Base-by-base conservation (phyloP, 2,113 vertebrate genomes). In the Platysteira castanea region DNA sequence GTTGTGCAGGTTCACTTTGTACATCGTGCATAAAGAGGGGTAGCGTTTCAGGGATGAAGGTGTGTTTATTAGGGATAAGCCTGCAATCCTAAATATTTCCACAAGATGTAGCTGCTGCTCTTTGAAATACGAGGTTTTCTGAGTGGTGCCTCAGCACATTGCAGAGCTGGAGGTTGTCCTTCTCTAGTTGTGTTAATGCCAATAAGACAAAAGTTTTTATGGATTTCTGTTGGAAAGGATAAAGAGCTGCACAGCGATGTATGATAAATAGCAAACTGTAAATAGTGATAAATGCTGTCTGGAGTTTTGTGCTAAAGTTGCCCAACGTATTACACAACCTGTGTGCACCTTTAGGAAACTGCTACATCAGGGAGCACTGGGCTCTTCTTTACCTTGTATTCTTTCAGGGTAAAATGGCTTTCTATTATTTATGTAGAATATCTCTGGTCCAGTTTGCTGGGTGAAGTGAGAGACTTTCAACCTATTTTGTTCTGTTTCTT, bases 91-190 rank as follows among this genome's bases (percentile, higher is more conserved):
- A 10, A 31, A 31, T 19, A 13, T 53, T 64, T n/a, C 95, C 96
- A 94, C 87, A 22, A 91, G 95, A 31, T 92, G 95, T 63, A 53
- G 95, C 91, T 96, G 81, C 89, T 94, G 74, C 61, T 39, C 73
- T 93, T 87, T 41, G 27, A 41, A 54, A 81, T 22, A 8, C 1
- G 24, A 18, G 10, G 23, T 60, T 37, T 60, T 37, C 57, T 60
- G n/a, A 2, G 0, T 9, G 13, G 7, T 26, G 37, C 15, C 42
- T 83, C 49, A 35, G 56, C 20, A 2, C 2, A 0, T 31, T 4
- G 8, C 7, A 3, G 52, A 15, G 39, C 12, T 35, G 18, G 37
- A 39, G 8, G 1, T 11, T 7, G 11, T 17, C 15, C 17, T 44
- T 28, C 31, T 49, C 4, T 3, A 13, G 19, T 8, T 37, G 26